These are phyloP conservation scores for Melanerpes formicivorus DNA, from an alignment of 2,113 vertebrate genomes.

Conservation along the genomic window DNA sequence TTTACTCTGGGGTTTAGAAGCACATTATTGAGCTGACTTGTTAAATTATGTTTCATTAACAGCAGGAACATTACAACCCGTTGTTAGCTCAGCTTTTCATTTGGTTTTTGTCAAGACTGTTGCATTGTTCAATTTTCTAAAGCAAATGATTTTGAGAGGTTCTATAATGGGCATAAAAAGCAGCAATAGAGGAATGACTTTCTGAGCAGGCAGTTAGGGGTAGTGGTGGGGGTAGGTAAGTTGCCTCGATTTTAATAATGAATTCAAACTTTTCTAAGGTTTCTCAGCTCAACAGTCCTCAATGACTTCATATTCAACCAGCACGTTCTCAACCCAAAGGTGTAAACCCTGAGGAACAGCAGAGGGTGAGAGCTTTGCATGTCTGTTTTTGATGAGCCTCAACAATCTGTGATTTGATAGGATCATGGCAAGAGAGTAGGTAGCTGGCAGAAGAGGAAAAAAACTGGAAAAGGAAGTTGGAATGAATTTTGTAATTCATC, in stretches of 20 bases:
- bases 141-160: conserved; percentile 26
- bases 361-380: too few relatives aligned
- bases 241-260: not conserved
- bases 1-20: conserved; percentile 12
- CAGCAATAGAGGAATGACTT: not conserved
- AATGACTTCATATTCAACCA: too few relatives aligned
- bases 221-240: not conserved
- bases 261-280: not conserved
- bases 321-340: too few relatives aligned
- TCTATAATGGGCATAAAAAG: conserved; percentile 8
- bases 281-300: too few relatives aligned
- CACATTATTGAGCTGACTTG: conserved; percentile 26
- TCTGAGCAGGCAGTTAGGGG: not conserved
- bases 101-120: conserved; percentile 28
- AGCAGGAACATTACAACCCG: conserved; percentile 18
- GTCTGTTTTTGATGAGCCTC: too few relatives aligned
- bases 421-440: too few relatives aligned
- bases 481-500: too few relatives aligned
- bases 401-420: too few relatives aligned
- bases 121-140: not conserved
- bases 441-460: too few relatives aligned
- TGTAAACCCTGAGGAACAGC: too few relatives aligned
- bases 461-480: not conserved
- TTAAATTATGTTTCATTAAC: conserved; percentile 44
- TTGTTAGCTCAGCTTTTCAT: conserved; percentile 35